A percentile compares a stretch with the other conserved stretches of the same genome.
Evolutionary conservation across 2,797 vertebrate genomes (phyloP).

Genomic region (Cyprinella venusta): DNA sequence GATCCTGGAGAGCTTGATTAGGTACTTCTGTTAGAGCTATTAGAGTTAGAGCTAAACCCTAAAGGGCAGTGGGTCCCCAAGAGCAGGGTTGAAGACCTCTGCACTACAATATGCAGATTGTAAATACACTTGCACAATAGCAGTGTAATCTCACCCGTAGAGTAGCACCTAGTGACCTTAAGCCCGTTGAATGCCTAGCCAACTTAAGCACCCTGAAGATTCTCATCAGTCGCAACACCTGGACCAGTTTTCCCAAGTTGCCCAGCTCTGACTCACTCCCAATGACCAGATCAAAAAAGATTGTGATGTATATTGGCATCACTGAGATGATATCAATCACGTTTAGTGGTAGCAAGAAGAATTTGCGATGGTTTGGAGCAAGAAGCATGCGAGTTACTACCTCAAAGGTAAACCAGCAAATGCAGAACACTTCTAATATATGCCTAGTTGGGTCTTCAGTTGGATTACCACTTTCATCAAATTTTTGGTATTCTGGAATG

Average conservation of each 20-base stretch:
- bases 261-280: constrained; percentile 84
- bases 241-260: constrained; percentile 88
- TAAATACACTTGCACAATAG: constrained; percentile 6
- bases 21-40: neutral
- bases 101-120: neutral
- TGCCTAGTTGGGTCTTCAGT: constrained; percentile 85
- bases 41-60: neutral
- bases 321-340: constrained; percentile 94
- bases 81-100: neutral
- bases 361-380: constrained; percentile 88
- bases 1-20: neutral
- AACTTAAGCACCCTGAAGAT: constrained; percentile 95
- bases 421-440: constrained; percentile 92
- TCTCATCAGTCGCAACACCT: constrained; percentile 94
- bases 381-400: constrained; percentile 91
- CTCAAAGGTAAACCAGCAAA: constrained; percentile 97
- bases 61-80: neutral
- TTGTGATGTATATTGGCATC: constrained; percentile 92
- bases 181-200: constrained; percentile 94
- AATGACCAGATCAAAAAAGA: constrained; percentile 83
- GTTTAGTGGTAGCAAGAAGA: constrained; percentile 93
- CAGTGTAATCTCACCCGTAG: constrained; percentile 83
- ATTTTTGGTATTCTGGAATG: constrained; percentile 89
- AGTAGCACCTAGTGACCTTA: constrained; percentile 93
- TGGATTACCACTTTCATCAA: constrained; percentile 77